Evolutionary conservation across 2,888 invertebrate genomes (phyloP), one percentile per base, ranked within the genome.

Genomic region (Drosophila hamatofila): DNA sequence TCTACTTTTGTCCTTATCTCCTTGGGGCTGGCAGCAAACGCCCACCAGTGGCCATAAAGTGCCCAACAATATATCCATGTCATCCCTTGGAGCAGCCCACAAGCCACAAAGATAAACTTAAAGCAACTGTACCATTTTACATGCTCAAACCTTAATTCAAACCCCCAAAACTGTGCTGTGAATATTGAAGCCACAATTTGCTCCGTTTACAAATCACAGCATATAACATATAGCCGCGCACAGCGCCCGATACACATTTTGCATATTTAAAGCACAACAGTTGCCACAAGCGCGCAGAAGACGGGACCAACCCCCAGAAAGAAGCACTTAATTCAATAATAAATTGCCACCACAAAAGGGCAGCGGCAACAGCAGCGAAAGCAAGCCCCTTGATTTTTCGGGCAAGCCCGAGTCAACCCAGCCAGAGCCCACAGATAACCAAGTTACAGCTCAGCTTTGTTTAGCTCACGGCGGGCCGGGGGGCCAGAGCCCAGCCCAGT

Each of bases 241-340:
- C 49, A 44, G 39, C 39, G 49, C 66, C 44, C 56, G 61, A 79
- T 71, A 82, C 72, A 80, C 72, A 84, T 78, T 87, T 87, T 89
- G 82, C 87, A 87, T 87, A 87, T 79, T 82, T 71, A 79, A 79
- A 80, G 59, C 69, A 56, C 48, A 52, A 78, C 67, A 75, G 62
- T 75, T 74, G 71, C 61, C 58, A 56, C 52, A 78, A 54, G 59
- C 25, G 57, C 55, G 18, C 56, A 66, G 46, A 66, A 72, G 61
- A 68, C 37, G 51, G 52, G 46, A 79, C 52, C 78, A 75, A 83
- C 84, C 84, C 87, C 75, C 72, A 73, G 64, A 56, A 69, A 65
- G 75, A 77, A 80, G 72, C 89, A 81, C 87, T 90, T 90, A 88
- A 88, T 90, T 90, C 81, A 88, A 88, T 88, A 88, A 88, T 88